Conservation (phyloP, 2,113 vertebrate species). For the Pteropus alecto region DNA sequence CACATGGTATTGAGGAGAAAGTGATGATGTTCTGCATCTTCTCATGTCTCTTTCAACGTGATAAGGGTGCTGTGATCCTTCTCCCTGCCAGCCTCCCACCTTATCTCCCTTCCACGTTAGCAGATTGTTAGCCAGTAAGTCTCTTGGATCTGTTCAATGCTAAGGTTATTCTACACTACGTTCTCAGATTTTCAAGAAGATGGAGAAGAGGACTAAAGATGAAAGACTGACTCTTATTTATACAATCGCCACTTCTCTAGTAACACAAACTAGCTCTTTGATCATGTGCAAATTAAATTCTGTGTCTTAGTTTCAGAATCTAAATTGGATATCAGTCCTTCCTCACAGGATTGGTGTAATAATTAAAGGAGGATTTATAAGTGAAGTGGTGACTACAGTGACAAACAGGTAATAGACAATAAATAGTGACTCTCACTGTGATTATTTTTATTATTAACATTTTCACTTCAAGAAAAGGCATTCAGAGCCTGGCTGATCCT, state of each 20-base stretch:
- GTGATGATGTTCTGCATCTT: background rate
- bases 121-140: background rate
- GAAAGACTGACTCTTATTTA: background rate
- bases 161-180: background rate
- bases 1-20: background rate
- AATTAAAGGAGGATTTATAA: background rate
- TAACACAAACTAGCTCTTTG: background rate
- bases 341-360: background rate
- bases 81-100: background rate
- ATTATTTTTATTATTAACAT: constrained; percentile 3
- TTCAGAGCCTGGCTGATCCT: background rate
- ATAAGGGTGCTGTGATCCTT: background rate
- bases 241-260: background rate
- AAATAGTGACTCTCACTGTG: background rate
- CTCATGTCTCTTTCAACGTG: background rate
- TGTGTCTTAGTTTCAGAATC: background rate
- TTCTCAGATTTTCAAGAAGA: background rate
- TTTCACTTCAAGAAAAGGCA: background rate
- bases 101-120: background rate
- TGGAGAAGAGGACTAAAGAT: background rate
- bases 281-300: background rate
- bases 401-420: background rate
- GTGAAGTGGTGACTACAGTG: background rate
- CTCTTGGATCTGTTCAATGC: background rate
- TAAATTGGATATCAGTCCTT: background rate